phyloP scores from a whole-genome alignment of 2,797 vertebrate species.

The Rhinatrema bivittatum region DNA sequence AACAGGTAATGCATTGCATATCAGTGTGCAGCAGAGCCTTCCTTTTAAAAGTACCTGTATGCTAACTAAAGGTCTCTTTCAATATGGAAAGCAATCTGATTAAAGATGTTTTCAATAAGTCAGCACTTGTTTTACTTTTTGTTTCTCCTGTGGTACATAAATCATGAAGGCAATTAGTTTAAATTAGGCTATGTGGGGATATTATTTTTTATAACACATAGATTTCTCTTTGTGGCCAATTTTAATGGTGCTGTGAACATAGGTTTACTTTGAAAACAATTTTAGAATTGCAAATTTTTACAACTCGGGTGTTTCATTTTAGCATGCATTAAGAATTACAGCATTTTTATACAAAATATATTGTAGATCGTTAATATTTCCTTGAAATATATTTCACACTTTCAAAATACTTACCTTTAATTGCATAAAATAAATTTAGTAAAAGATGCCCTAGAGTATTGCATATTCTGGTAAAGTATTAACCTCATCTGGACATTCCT shows the following conservation, averaged over 20 bases:
- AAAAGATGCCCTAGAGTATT: no score
- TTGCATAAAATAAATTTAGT: no score
- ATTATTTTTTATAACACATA: constrained; percentile 57
- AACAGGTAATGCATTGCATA: constrained; percentile 1
- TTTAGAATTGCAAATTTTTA: no score
- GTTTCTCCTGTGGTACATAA: constrained; percentile 47
- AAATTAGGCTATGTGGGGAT: constrained; percentile 56
- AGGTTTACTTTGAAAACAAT: no score
- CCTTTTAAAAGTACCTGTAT: constrained; percentile 22
- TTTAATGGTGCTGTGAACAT: constrained; percentile 45
- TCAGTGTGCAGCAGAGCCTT: constrained; percentile 19
- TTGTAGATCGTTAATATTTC: no score
- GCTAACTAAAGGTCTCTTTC: constrained; percentile 28
- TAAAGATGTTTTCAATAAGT: constrained; percentile 48
- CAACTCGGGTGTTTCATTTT: constrained; percentile 25
- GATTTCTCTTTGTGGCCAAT: constrained; percentile 51
- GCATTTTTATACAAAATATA: no score
- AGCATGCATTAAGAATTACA: constrained; percentile 5
- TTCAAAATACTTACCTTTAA: no score
- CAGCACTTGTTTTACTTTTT: constrained; percentile 47
- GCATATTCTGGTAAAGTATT: no score
- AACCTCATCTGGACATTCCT: no score
- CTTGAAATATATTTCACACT: no score
- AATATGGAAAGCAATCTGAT: constrained; percentile 45
- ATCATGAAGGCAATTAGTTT: constrained; percentile 54